Evolutionary conservation across 2,797 vertebrate genomes (phyloP).

Genomic region (Lemur catta): DNA sequence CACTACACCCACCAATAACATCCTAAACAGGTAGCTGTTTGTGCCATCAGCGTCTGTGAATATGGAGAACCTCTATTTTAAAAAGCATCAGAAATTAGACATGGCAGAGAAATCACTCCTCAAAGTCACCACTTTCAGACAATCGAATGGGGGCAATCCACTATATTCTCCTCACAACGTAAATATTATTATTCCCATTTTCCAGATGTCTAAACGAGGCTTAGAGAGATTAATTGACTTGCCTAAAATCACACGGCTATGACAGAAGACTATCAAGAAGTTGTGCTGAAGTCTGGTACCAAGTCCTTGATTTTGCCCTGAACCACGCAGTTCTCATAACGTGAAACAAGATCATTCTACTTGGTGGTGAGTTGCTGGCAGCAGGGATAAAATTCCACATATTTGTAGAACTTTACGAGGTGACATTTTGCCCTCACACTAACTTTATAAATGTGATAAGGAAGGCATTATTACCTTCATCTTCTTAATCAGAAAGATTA

Average conservation of each 20-base stretch:
- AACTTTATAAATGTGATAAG: background rate
- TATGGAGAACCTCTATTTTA: background rate
- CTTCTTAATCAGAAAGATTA: background rate
- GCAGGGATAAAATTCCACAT: background rate
- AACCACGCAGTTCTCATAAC: background rate
- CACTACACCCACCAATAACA: background rate
- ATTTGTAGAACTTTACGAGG: background rate
- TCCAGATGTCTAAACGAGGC: background rate
- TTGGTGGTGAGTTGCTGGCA: background rate
- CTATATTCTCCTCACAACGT: background rate
- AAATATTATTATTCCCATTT: background rate
- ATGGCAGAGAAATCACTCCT: background rate
- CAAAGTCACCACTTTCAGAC: background rate
- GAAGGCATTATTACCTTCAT: background rate
- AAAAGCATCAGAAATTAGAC: background rate
- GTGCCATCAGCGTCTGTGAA: background rate
- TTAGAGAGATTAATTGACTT: background rate
- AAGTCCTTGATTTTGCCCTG: background rate
- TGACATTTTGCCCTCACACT: background rate
- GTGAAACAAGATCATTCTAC: background rate
- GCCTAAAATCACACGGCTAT: background rate
- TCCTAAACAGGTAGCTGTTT: background rate
- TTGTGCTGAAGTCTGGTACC: background rate
- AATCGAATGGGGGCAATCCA: background rate
- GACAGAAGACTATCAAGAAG: background rate